Conservation (phyloP, 2,888 invertebrate species). For the Drosophila multiciliata region DNA sequence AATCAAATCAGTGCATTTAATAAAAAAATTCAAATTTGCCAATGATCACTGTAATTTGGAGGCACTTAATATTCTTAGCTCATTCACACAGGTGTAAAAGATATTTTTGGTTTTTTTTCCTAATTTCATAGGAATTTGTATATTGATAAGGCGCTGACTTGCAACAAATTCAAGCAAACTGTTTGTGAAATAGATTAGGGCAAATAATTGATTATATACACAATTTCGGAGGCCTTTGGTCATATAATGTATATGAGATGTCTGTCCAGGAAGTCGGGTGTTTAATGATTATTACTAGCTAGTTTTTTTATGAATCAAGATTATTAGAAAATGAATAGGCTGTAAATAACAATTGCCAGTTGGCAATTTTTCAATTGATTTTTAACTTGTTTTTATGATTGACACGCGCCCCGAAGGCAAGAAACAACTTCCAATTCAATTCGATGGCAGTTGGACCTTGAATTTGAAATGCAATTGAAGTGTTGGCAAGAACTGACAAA, state of each 20-base stretch:
- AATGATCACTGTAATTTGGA: not conserved
- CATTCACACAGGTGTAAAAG: too few species aligned
- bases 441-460: conserved; percentile 51
- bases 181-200: conserved; percentile 20
- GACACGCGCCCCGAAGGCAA: conserved; percentile 53
- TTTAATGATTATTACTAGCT: conserved; percentile 3
- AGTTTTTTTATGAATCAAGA: conserved; percentile 3
- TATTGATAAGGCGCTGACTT: conserved; percentile 52
- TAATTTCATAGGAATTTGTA: conserved; percentile 17
- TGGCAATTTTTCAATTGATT: conserved; percentile 1
- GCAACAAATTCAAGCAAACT: conserved; percentile 8
- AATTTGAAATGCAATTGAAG: conserved; percentile 52
- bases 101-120: too few species aligned
- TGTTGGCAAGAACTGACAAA: conserved; percentile 55
- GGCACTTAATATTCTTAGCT: not conserved
- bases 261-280: not conserved
- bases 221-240: not conserved
- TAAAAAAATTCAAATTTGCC: not conserved
- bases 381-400: conserved; percentile 22
- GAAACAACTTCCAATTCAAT: conserved; percentile 21
- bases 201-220: not conserved
- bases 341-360: conserved; percentile 31
- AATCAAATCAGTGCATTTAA: not conserved
- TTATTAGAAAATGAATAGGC: conserved; percentile 8
- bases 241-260: not conserved